Evolutionary conservation across 2,113 vertebrate species (phyloP), one percentile per base, ranked within the genome.

Genomic region (Barnardius zonarius): DNA sequence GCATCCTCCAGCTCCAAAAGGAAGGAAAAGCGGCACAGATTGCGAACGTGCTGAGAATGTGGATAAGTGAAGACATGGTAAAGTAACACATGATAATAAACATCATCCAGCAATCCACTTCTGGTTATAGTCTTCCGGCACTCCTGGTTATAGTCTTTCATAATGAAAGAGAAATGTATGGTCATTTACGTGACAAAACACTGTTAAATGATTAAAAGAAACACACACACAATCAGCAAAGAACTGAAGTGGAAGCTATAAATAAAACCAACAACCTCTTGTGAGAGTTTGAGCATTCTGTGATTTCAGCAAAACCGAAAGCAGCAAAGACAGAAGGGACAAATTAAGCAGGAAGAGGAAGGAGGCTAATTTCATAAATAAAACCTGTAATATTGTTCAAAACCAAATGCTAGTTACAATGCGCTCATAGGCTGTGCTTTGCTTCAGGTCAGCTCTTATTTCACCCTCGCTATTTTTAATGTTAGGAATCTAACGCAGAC

Each of bases 21-120:
- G 23, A 89, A 17, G 25, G 37, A 52, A 91, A 68, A 76, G 9
- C 74, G 48, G 43, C 25, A 20, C 37, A 80, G 57, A 51, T 6
- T 75, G 59, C 13, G 4, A 6, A 8, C 2, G 1, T 30, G 22
- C 59, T 49, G 28, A 61, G 51, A 70, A 83, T 0, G 0, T 13
- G 62, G 20, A 20, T 41, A 57, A 82, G 31, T 22, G 31, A 84
- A 51, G 82, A 73, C 37, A n/a, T 0, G 0, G 64, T 63, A 57
- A 77, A 80, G 63, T 23, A 82, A 51, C 7, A 5, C 37, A 55
- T 1, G 1, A 43, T 25, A 68, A 28, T 37, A 69, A 92, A 88
- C 1, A 4, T 9, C 33, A 14, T 23, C 23, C 49, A 93, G 67
- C 28, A 80, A 67, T 31, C 54, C 1, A 1, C 51, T 83, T 72